Base-by-base conservation (phyloP, 2,888 invertebrate species). In the Dioctria linearis region DNA sequence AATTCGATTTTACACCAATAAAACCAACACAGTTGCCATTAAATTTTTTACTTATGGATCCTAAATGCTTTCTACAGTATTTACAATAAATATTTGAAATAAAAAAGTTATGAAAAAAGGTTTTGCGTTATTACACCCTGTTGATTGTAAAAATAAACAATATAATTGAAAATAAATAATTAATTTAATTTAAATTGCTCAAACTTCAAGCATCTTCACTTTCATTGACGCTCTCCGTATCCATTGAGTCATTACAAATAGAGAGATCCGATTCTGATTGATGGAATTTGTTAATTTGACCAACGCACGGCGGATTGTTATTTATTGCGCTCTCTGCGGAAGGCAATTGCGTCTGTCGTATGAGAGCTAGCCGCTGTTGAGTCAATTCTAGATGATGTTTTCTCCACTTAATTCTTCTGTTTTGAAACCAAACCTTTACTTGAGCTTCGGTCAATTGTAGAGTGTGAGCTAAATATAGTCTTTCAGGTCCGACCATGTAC, bases 401-500 rank as follows among this genome's bases (percentile, higher is more conserved):
- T 73, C 98, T 91, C 98, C 98, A 98, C 90, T 89, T 89, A 84
- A 98, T 98, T 59, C 98, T 92, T 4, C 97, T 91, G 87, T 97
- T 97, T 89, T 97, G 97, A 88, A 96, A 96, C 96, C 96, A 96
- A 4, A 96, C 96, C 88, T 96, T 96, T 2, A 96, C 95, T 93
- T 95, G 90, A 3, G 88, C 88, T 84, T 88, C 88, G 37, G 89
- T 88, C 69, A 88, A 83, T 82, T 89, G 88, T 3, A 89, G 85
- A 5, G 89, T 88, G 81, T 88, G 88, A 0, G 98, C 98, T 80
- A 98, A 90, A 89, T 98, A 98, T 3, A 97, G 92, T 82, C 98
- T 90, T 89, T 98, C 98, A 0, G 97, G 98, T 0, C 98, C 98
- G 9, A 98, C 98, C 98, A 98, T 98, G 90, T 98, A 98, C 88